Evolutionary conservation across 1,140 invertebrate genomes (phyloP).

Genomic region (Heliothis subflexa): DNA sequence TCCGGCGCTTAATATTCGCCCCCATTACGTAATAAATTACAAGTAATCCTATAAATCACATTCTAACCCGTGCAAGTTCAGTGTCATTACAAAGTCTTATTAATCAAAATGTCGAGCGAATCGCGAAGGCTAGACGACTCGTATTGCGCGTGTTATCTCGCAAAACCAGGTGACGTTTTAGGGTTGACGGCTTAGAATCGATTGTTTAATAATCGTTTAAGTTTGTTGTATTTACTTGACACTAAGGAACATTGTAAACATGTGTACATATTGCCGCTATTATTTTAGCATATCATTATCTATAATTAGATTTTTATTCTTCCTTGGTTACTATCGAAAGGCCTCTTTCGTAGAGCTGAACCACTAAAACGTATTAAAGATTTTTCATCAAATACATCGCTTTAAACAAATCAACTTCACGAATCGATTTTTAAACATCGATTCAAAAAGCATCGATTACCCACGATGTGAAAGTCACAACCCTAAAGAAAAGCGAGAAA

Average conservation of each 20-base stretch:
- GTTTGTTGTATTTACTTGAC: neutral
- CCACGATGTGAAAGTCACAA: neutral
- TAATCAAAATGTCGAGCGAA: conserved; percentile 51
- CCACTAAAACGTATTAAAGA: no score
- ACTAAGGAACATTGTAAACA: no score
- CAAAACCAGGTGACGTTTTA: conserved; percentile 72
- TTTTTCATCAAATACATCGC: no score
- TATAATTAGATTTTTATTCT: no score
- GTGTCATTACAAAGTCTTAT: conserved; percentile 52
- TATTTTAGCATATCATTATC: no score
- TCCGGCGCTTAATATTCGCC: conserved; percentile 40
- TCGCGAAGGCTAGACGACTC: conserved; percentile 34
- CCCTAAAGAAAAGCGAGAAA: conserved; percentile 71
- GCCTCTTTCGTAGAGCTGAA: no score
- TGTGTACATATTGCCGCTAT: no score
- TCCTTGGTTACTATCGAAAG: no score
- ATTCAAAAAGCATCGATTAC: neutral
- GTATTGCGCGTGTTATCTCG: conserved; percentile 64
- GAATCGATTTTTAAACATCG: neutral
- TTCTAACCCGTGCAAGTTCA: conserved; percentile 48
- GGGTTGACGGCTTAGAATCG: conserved; percentile 32
- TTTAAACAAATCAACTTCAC: no score
- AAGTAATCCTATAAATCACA: conserved; percentile 48
- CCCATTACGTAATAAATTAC: conserved; percentile 48
- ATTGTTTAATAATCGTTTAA: neutral